Conservation (phyloP, 2,888 invertebrate genomes). For the Buathra laborator region DNA sequence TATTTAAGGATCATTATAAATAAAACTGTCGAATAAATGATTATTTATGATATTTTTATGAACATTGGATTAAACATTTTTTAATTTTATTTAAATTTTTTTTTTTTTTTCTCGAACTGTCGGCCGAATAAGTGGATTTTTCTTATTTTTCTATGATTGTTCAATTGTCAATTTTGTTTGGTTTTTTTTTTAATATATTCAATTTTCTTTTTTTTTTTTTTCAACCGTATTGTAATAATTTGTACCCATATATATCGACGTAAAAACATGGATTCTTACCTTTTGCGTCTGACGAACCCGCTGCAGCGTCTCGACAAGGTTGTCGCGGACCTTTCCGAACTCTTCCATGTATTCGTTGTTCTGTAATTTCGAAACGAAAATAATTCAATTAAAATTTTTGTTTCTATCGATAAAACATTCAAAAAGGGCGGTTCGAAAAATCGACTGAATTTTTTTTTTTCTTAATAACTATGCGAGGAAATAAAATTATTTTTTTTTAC, state of each 20-base stretch:
- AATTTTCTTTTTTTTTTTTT: no score
- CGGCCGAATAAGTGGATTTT: no score
- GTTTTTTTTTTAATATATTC: not conserved
- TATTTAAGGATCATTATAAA: conserved; percentile 65
- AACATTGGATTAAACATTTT: no score
- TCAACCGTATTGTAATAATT: no score
- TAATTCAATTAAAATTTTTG: not conserved
- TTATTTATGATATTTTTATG: conserved; percentile 3
- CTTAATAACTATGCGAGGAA: no score
- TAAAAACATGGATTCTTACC: conserved; percentile 78
- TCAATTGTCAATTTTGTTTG: not conserved
- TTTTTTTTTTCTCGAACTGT: not conserved
- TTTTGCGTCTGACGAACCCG: conserved; percentile 80
- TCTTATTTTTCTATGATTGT: not conserved
- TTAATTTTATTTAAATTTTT: not conserved
- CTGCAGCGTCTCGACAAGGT: conserved; percentile 77
- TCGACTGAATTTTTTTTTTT: no score
- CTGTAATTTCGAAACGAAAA: conserved; percentile 76
- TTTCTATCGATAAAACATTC: not conserved
- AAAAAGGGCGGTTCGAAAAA: no score
- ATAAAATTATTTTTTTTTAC: no score
- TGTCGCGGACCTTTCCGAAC: conserved; percentile 73
- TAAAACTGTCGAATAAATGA: conserved; percentile 75
- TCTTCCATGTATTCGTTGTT: conserved; percentile 75
- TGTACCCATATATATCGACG: not conserved